Evolutionary conservation across 2,113 vertebrate species (phyloP).

Genomic region (Sclerurus mexicanus): DNA sequence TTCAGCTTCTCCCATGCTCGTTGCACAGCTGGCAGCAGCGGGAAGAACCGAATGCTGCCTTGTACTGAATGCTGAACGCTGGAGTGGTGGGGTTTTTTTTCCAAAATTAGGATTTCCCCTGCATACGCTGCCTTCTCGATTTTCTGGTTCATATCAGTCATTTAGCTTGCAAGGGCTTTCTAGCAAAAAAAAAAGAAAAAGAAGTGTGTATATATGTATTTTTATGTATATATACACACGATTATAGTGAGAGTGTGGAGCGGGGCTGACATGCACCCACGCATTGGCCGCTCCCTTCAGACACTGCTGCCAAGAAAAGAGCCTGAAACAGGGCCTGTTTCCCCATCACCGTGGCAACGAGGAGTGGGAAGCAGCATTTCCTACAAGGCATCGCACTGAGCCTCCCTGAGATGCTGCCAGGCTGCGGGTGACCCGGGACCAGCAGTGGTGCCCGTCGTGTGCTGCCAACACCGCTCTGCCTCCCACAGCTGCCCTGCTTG

Average conservation of each 20-base stretch:
- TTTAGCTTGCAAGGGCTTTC: background rate
- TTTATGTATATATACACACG: background rate
- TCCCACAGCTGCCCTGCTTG: background rate
- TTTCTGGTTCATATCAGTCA: background rate
- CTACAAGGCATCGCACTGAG: background rate
- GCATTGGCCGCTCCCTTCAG: conserved; percentile 14
- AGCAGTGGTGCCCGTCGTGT: background rate
- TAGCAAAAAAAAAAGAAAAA: background rate
- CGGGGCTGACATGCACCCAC: conserved; percentile 15
- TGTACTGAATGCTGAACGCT: rapidly evolving
- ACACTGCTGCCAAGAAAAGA: conserved; percentile 17
- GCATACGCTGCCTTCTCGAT: background rate
- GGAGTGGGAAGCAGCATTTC: conserved; percentile 10
- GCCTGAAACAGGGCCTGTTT: background rate
- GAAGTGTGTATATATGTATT: background rate
- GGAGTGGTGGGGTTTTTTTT: background rate
- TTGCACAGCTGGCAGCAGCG: background rate
- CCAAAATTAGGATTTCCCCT: background rate
- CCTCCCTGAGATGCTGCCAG: background rate
- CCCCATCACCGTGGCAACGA: conserved; percentile 7
- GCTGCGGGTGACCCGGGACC: rapidly evolving
- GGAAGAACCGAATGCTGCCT: background rate
- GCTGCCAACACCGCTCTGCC: background rate
- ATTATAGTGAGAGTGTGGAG: background rate
- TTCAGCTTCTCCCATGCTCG: rapidly evolving